phyloP scores from a whole-genome alignment of 2,797 vertebrate genomes.

The Clarias fuscus region DNA sequence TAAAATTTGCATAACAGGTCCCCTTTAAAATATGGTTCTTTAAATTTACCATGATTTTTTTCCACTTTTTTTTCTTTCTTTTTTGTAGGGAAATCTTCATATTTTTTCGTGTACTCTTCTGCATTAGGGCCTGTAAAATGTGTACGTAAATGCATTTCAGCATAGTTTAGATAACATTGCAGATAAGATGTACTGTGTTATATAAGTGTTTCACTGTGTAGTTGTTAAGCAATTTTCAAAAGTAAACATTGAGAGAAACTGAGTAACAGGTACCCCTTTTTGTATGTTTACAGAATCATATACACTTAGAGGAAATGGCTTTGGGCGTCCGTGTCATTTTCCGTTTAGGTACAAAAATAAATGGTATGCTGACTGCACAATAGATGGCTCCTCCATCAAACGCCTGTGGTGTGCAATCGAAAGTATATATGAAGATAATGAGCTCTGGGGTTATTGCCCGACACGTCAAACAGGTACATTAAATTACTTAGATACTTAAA shows the following conservation, averaged over 20 bases:
- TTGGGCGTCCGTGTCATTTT: constrained; percentile 85
- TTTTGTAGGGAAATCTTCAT: too few species aligned
- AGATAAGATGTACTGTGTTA: not conserved
- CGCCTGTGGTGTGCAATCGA: constrained; percentile 83
- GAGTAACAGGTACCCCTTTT: not conserved
- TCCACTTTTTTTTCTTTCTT: too few species aligned
- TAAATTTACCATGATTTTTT: too few species aligned
- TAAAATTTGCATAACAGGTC: too few species aligned
- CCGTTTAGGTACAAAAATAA: constrained; percentile 84
- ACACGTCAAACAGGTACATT: constrained; percentile 31
- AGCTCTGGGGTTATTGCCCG: constrained; percentile 87
- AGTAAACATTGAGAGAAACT: not conserved
- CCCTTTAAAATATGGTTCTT: too few species aligned
- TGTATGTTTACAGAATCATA: constrained; percentile 78
- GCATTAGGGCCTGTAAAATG: not conserved
- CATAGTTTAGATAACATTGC: not conserved
- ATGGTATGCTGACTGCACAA: constrained; percentile 86
- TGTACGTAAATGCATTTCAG: not conserved
- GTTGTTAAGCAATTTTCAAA: not conserved
- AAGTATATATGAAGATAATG: constrained; percentile 71
- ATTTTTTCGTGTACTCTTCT: too few species aligned
- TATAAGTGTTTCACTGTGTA: not conserved
- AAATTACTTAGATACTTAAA: not conserved
- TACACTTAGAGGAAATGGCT: constrained; percentile 83
- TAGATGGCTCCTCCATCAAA: constrained; percentile 65